Base-by-base conservation (phyloP, 2,797 vertebrate species). In the Chrysolophus pictus region DNA sequence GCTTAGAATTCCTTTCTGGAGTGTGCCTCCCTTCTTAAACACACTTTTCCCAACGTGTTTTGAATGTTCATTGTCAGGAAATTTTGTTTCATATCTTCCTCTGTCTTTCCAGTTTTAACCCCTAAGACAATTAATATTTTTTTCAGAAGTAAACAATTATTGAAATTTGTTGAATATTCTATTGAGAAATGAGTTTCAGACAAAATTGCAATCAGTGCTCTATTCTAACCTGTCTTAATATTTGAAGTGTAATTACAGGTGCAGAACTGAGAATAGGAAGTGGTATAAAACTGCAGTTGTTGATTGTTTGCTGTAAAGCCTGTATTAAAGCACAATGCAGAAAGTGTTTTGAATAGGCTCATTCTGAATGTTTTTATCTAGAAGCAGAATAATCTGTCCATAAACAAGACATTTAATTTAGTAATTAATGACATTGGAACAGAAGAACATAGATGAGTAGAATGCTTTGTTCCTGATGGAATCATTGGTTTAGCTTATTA, bases 261-360 rank as follows among this genome's bases (percentile, higher is more conserved):
- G 39, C 35, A 80, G 67, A 81, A 91, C 22, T 42, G 22, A 78
- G 12, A 63, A 63, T 41, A 58, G 42, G 44, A 63, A 59, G 11
- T 65, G 75, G 60, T 63, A 24, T 62, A 70, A 91, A 87, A 75
- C 37, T 42, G 44, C 11, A 6, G 60, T 7, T 37, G 16, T 12
- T 42, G 64, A 49, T 49, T 47, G 41, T 87, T 88, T 88, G 29
- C 51, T 46, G 44, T 60, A 84, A 85, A 89, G 39, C 6, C 29
- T 84, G 22, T 46, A 70, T 92, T 70, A 81, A 81, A 75, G 10
- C 15, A n/a, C 72, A 24, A 28, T 75, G n/a, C 51, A 29, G 70
- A 84, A 95, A 72, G 37, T 68, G 72, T 95, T 95, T 91, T 95
- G 91, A 91, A 73, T 88, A 59, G 53, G 70, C 91, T 42, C 17